Base-by-base conservation (phyloP, 92 coral and sea anemone species). In the Pocillopora meandrina region DNA sequence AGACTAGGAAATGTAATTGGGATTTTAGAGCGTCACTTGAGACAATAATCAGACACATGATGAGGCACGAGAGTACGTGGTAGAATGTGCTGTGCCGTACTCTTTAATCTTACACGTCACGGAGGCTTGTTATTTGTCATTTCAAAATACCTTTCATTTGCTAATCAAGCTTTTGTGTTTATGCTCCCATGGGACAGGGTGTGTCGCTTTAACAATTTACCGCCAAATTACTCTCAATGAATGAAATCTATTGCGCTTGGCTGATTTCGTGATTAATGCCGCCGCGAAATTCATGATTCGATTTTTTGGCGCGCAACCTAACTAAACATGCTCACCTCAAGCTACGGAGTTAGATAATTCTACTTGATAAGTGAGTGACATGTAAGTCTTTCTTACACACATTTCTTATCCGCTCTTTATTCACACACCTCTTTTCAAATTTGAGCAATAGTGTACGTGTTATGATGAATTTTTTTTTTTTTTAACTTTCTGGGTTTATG, bases 101-200 rank as follows among this genome's bases (percentile, higher is more conserved):
- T 36, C 69, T 56, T 64, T 52, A 69, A 87, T 63, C 65, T 81
- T 60, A 82, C 78, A 88, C 85, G 91, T 72, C 82, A 88, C 76
- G 64, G 70, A 59, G 59, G 81, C 72, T 65, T 93, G 78, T 90
- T 87, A 84, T 90, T 88, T 91, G 87, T 88, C 87, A 87, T 86
- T 77, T 80, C 71, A 83, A 78, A 84, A 92, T 78, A 57, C 80
- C 79, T 85, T 90, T 86, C 86, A 87, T 62, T 84, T 94, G 95
- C 87, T 87, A 92, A 94, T 91, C 93, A 89, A 59, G 71, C 75
- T 56, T 77, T 94, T 94, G 98, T 94, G 31, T 90, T 77, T 71
- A 3, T 58, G 58, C 47, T 94, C 98, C 98, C 98, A 75, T 49
- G 98, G 98, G 98, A 94, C 91, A 79, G 91, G 98, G 98, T 85